Conservation (phyloP, 1,140 invertebrate species). For the Zaprionus lachaisei region DNA sequence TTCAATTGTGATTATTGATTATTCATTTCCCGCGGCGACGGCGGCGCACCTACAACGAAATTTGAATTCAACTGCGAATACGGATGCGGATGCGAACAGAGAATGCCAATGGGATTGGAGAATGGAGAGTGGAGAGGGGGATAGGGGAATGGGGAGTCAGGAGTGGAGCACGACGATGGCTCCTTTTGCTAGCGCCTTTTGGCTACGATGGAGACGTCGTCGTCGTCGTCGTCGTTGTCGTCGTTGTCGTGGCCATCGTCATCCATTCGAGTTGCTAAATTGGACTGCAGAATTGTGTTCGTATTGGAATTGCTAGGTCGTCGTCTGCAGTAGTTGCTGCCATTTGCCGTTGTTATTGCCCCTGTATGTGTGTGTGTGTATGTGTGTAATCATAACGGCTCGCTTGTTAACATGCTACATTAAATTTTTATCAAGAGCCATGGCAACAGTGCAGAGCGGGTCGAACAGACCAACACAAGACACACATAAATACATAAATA, state of each 20-base stretch:
- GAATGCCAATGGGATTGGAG: slow-evolving; percentile 2
- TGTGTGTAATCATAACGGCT: slow-evolving; percentile 78
- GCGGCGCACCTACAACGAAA: slow-evolving; percentile 61
- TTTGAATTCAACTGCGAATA: slow-evolving; percentile 20
- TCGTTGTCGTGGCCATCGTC: slow-evolving; percentile 35
- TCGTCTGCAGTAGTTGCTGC: slow-evolving; percentile 44
- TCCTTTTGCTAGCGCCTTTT: slow-evolving; percentile 29
- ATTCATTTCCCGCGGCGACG: slow-evolving; percentile 67
- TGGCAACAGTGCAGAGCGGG: slow-evolving; percentile 53
- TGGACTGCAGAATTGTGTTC: slow-evolving; percentile 73
- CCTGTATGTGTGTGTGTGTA: slow-evolving; percentile 46
- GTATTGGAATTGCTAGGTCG: slow-evolving; percentile 69
- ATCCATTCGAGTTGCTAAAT: slow-evolving; percentile 69
- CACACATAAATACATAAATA: slow-evolving; percentile 63
- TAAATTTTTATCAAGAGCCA: slow-evolving; percentile 83
- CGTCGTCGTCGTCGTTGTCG: slow-evolving; percentile 19
- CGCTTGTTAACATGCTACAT: slow-evolving; percentile 83
- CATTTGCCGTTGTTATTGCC: slow-evolving; percentile 44
- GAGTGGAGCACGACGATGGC: slow-evolving; percentile 23
- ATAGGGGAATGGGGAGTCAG: not conserved
- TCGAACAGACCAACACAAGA: slow-evolving; percentile 10
- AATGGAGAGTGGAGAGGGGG: not conserved
- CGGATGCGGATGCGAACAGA: slow-evolving; percentile 9
- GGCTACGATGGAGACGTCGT: slow-evolving; percentile 30
- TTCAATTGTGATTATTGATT: slow-evolving; percentile 80